A percentile compares a stretch with the other conserved stretches of the same genome.
Evolutionary conservation across 2,888 invertebrate species (phyloP).

Genomic region (Alsophila aescularia): DNA sequence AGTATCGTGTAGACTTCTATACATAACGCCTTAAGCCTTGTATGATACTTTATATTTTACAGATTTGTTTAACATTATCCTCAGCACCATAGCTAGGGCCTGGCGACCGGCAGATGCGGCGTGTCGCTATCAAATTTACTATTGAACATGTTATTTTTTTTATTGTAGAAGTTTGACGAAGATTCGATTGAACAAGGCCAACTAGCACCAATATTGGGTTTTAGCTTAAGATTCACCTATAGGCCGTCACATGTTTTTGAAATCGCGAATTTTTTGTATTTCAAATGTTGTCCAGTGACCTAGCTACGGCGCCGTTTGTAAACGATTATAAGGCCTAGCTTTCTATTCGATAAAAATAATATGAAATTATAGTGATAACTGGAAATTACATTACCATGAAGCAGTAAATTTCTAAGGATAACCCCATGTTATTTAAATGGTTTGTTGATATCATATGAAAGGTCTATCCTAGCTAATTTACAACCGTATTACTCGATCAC

Average conservation of each 20-base stretch:
- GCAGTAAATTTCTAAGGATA: slow-evolving; percentile 72
- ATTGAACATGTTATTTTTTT: background rate
- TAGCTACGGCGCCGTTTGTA: slow-evolving; percentile 18
- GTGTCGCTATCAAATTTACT: background rate
- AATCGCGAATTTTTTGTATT: background rate
- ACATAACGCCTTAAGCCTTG: slow-evolving; percentile 41
- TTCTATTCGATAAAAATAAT: slow-evolving; percentile 60
- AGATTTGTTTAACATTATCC: slow-evolving; percentile 22
- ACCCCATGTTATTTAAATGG: slow-evolving; percentile 62
- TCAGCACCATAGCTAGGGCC: slow-evolving; percentile 21
- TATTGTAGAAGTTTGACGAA: too few species aligned
- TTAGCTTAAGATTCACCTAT: background rate
- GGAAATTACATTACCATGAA: slow-evolving; percentile 59
- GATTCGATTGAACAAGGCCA: background rate
- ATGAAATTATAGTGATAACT: slow-evolving; percentile 53
- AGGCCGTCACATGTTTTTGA: slow-evolving; percentile 1
- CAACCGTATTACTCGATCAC: slow-evolving; percentile 91
- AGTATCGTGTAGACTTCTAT: slow-evolving; percentile 53
- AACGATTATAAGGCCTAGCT: slow-evolving; percentile 67
- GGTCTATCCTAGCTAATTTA: slow-evolving; percentile 83
- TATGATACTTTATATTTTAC: slow-evolving; percentile 31
- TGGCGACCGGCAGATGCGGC: background rate
- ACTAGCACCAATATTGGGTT: background rate
- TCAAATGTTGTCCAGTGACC: slow-evolving; percentile 2
- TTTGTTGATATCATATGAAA: slow-evolving; percentile 79